phyloP scores from a whole-genome alignment of 2,797 vertebrate genomes.

The Poecile montanus region DNA sequence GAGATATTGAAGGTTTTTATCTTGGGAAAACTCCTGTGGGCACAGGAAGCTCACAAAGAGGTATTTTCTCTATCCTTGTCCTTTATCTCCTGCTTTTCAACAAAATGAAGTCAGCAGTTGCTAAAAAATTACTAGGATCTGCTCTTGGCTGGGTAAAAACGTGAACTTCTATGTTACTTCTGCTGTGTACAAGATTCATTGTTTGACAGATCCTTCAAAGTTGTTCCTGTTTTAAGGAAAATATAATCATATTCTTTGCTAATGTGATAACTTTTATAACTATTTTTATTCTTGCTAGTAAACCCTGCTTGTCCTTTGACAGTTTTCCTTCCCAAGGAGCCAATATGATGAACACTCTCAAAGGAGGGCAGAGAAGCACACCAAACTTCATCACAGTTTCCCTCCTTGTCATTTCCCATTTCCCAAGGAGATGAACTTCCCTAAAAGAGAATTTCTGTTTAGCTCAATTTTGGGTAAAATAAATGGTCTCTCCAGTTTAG shows the following conservation, averaged over 20 bases:
- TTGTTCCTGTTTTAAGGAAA: neutral
- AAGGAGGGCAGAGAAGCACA: neutral
- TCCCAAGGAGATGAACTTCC: neutral
- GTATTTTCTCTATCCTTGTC: neutral
- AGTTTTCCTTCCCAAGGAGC: neutral
- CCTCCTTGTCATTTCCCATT: neutral
- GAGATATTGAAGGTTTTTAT: neutral
- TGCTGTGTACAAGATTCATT: neutral
- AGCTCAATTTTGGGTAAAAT: neutral
- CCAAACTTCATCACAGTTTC: neutral
- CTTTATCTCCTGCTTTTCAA: neutral
- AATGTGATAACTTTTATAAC: neutral
- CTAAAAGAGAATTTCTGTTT: neutral
- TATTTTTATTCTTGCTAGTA: neutral
- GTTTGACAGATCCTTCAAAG: neutral
- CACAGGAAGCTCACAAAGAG: neutral
- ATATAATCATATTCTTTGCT: neutral
- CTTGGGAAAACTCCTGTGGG: neutral
- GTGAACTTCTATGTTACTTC: neutral
- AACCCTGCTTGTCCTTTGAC: neutral
- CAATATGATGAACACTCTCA: neutral
- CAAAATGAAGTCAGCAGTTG: neutral
- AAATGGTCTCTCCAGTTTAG: neutral
- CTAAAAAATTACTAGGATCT: neutral
- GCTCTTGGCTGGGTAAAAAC: neutral